Evolutionary conservation across 2,113 vertebrate genomes (phyloP), one percentile per base, ranked within the genome.

Genomic region (Neolamprologus sp.): DNA sequence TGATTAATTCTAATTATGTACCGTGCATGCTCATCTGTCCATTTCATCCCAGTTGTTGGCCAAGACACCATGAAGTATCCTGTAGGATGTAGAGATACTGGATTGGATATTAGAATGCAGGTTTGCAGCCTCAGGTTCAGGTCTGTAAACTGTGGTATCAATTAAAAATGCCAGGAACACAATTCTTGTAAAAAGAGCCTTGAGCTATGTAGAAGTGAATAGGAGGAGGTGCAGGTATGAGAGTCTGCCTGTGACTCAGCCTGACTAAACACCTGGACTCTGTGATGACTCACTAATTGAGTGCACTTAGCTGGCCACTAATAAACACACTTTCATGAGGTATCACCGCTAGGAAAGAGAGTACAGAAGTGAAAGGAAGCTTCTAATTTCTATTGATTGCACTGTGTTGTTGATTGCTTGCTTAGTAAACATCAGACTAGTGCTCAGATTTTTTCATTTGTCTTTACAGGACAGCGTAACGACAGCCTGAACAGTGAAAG

Each of bases 261-360:
- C 49, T 83, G 87, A 85, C 85, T 87, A 81, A 89, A 95, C 94
- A 96, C 93, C 95, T 96, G 95, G 95, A 87, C 84, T 91, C 45
- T 21, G 6, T 35, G 54, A 87, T 93, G 93, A 95, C 54, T 93
- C 92, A 91, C 81, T 13, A 47, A 88, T 60, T 57, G 5, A 84
- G 26, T 37, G 78, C 78, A 63, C 54, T 57, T 78, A 35, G 4
- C 45, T 86, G 30, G 73, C 87, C 85, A 19, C 86, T 85, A 89
- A 89, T 89, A 83, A 91, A 81, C 80, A 53, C 47, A 33, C 53
- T 89, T 88, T 71, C 37, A 9, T 65, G 8, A 85, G 80, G 23
- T 14, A 17, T 82, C 68, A 84, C 53, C 5, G 7, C 53, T 35
- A 81, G 16, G 40, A 81, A 81, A 78, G 45, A 81, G 63, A 82